A percentile compares a stretch with the other conserved stretches of the same genome.
These are phyloP conservation scores for Phaonia tiefii DNA, from an alignment of 2,888 invertebrate species.

Conservation along the genomic window DNA sequence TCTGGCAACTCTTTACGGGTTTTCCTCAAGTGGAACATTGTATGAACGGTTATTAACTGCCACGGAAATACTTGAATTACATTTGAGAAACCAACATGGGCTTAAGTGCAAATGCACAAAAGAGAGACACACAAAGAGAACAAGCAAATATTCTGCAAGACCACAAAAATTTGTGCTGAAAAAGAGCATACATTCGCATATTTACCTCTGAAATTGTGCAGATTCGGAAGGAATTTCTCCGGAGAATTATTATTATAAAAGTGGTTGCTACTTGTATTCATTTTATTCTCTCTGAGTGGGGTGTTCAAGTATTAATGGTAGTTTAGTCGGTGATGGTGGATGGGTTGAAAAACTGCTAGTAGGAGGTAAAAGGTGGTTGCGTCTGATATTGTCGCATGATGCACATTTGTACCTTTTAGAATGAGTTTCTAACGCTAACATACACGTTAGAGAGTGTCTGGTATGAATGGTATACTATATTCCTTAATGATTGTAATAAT, in stretches of 20 bases:
- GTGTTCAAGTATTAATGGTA: conserved; percentile 26
- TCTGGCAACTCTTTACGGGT: neutral
- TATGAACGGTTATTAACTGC: conserved; percentile 52
- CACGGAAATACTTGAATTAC: conserved; percentile 62
- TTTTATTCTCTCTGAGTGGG: conserved; percentile 37
- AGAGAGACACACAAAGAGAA: neutral
- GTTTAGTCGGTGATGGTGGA: conserved; percentile 30
- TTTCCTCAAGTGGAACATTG: neutral
- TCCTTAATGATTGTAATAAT: conserved; percentile 21
- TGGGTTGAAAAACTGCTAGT: conserved; percentile 22
- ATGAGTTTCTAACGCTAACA: conserved; percentile 34
- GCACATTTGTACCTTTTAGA: neutral
- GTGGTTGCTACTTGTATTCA: neutral
- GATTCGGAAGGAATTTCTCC: conserved; percentile 43
- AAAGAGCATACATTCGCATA: neutral
- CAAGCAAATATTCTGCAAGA: too few species aligned
- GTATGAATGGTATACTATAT: neutral
- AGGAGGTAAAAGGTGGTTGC: conserved; percentile 23
- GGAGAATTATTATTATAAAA: neutral
- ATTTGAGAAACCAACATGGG: conserved; percentile 49
- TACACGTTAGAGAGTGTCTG: conserved; percentile 38
- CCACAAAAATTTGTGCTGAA: too few species aligned
- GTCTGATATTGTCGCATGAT: conserved; percentile 11
- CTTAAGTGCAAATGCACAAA: conserved; percentile 31
- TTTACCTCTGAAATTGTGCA: conserved; percentile 39